phyloP scores from a whole-genome alignment of 1,140 invertebrate genomes.

The Rhyacophila brunnea region DNA sequence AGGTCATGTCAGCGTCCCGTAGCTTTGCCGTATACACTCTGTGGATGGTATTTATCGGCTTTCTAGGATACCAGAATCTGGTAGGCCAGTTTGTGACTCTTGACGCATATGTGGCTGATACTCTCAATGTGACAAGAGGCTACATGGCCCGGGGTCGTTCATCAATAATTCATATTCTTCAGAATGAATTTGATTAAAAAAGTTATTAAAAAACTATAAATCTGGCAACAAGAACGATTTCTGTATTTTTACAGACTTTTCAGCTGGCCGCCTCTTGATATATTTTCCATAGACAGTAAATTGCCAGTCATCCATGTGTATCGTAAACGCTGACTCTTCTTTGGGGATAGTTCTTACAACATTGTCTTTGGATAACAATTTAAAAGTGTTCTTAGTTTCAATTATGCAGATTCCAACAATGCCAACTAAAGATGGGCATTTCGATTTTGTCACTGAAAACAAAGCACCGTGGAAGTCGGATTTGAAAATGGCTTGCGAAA shows the following conservation, averaged over 20 bases:
- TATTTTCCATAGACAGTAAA: conserved; percentile 71
- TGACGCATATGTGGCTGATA: no score
- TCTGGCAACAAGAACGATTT: conserved; percentile 58
- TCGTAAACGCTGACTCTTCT: conserved; percentile 61
- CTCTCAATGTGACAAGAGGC: no score
- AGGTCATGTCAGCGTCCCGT: no score
- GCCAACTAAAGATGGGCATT: conserved; percentile 64
- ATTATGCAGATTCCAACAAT: conserved; percentile 69
- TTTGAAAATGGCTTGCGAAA: conserved; percentile 67
- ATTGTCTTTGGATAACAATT: conserved; percentile 64
- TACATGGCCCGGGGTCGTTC: no score
- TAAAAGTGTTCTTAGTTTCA: conserved; percentile 78
- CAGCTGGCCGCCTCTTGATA: conserved; percentile 62
- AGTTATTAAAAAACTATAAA: conserved; percentile 47
- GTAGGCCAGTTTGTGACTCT: no score
- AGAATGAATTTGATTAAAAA: no score
- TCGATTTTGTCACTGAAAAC: conserved; percentile 63
- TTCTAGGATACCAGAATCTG: no score
- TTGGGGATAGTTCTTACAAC: conserved; percentile 71
- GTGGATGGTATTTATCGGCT: no score
- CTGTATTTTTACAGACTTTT: conserved; percentile 70
- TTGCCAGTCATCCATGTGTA: conserved; percentile 57
- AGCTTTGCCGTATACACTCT: no score
- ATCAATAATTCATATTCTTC: no score
- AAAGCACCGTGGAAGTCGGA: conserved; percentile 78